Percentiles rank a stretch among this genome's conserved stretches.
Evolutionary conservation across 2,113 vertebrate genomes (phyloP).

Genomic region (Arothron firmamentum): DNA sequence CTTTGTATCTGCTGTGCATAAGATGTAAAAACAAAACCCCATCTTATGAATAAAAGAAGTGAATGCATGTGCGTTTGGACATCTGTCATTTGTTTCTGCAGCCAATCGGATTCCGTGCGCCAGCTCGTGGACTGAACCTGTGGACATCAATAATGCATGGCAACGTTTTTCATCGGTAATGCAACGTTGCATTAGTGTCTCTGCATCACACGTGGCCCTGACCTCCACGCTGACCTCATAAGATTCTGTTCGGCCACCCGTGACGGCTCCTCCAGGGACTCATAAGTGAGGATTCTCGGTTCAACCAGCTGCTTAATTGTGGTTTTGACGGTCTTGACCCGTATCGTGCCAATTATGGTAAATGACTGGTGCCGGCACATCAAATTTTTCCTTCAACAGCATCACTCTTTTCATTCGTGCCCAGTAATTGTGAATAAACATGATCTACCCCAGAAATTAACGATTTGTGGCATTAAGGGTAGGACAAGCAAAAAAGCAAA

Average conservation of each 20-base stretch:
- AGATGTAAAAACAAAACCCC: slow-evolving; percentile 65
- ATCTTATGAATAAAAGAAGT: slow-evolving; percentile 75
- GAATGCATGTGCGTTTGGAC: slow-evolving; percentile 44
- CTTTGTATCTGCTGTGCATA: slow-evolving; percentile 76
- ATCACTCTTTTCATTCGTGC: not conserved
- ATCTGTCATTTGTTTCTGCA: slow-evolving; percentile 27
- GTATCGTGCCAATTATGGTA: slow-evolving; percentile 15
- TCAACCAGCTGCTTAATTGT: slow-evolving; percentile 51
- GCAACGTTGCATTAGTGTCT: slow-evolving; percentile 45
- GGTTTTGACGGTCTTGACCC: slow-evolving; percentile 8
- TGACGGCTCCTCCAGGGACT: slow-evolving; percentile 51
- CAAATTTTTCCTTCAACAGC: not conserved
- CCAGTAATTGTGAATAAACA: no score
- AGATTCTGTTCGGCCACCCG: slow-evolving; percentile 38
- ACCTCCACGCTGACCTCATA: slow-evolving; percentile 45
- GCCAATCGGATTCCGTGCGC: slow-evolving; percentile 5
- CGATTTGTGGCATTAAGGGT: no score
- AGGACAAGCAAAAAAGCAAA: not conserved
- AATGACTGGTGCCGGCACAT: not conserved
- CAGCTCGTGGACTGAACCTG: not conserved
- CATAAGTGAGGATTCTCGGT: slow-evolving; percentile 34
- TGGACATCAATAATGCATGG: slow-evolving; percentile 54
- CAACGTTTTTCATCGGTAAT: slow-evolving; percentile 52
- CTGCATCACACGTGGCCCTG: slow-evolving; percentile 36
- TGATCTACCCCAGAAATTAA: no score